A percentile compares a stretch with the other conserved stretches of the same genome.
Conservation (phyloP, 2,113 vertebrate genomes). For the Prietella phreatophila region DNA sequence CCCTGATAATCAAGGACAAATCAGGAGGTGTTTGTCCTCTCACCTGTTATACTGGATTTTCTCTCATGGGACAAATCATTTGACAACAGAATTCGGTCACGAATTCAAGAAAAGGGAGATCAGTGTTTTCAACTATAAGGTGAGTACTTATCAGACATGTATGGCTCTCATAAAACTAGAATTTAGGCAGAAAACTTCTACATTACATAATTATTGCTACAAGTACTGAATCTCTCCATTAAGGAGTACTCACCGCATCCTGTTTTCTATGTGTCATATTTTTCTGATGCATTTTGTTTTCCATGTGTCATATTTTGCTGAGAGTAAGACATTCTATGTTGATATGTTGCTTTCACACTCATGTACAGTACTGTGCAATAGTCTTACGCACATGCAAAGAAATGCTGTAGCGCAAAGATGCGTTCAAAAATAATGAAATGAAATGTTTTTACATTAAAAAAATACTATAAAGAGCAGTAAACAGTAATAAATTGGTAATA, state of each 20-base stretch:
- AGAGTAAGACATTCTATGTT: constrained; percentile 1
- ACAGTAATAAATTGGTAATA: too few species aligned
- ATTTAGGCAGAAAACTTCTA: neutral
- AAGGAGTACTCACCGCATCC: neutral
- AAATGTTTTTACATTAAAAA: too few species aligned
- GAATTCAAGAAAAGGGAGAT: neutral
- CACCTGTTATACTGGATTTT: constrained; percentile 18
- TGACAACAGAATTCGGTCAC: neutral
- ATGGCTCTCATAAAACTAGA: neutral
- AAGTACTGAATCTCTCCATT: neutral
- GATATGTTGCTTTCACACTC: constrained; percentile 23
- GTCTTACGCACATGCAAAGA: too few species aligned
- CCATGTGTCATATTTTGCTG: constrained; percentile 33
- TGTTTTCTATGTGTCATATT: constrained; percentile 20
- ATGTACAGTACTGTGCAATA: neutral
- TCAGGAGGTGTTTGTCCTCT: neutral
- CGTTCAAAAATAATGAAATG: too few species aligned
- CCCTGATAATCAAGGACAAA: constrained; percentile 9
- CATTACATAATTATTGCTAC: neutral
- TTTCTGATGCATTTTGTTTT: constrained; percentile 31
- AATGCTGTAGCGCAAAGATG: too few species aligned
- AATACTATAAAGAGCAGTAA: too few species aligned
- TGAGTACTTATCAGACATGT: neutral
- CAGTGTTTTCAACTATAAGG: neutral
- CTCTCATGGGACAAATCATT: neutral